Evolutionary conservation across 2,797 vertebrate genomes (phyloP).

Genomic region (Brachyalestes nurse): DNA sequence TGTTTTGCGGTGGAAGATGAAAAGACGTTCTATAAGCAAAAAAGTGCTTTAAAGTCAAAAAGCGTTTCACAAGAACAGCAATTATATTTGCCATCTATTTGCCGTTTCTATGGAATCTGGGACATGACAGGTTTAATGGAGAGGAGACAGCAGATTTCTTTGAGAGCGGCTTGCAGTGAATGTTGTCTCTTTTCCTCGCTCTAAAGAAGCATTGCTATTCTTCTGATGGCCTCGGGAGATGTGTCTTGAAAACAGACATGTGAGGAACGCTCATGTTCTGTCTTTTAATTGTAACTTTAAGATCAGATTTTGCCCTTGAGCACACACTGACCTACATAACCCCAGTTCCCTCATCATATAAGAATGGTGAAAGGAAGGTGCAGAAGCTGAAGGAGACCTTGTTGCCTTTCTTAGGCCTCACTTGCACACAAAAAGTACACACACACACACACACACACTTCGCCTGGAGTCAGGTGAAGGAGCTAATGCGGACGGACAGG

Average conservation of each 20-base stretch:
- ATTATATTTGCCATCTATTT: background rate
- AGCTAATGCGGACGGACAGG: conserved; percentile 78
- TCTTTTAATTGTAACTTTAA: conserved; percentile 44
- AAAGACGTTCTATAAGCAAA: background rate
- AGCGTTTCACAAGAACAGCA: background rate
- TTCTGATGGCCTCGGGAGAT: conserved; percentile 22
- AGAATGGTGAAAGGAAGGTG: conserved; percentile 41
- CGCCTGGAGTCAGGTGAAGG: conserved; percentile 61
- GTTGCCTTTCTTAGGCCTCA: conserved; percentile 23
- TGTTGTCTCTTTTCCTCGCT: background rate
- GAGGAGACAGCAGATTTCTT: conserved; percentile 14
- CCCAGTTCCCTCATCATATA: conserved; percentile 25
- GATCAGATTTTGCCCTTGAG: conserved; percentile 35
- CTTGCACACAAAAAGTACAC: background rate
- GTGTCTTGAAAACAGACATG: conserved; percentile 41
- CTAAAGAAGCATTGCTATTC: conserved; percentile 16
- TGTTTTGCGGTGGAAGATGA: background rate
- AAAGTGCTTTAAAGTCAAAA: conserved; percentile 1
- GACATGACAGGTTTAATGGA: conserved; percentile 18
- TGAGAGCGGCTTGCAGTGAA: conserved; percentile 14
- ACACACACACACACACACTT: conserved; percentile 55
- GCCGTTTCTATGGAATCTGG: background rate
- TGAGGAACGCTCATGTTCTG: conserved; percentile 29
- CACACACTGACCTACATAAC: conserved; percentile 48
- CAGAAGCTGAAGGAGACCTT: conserved; percentile 40